Conservation (phyloP, 64 coral and sea anemone genomes). For the Platygyra sinensis region DNA sequence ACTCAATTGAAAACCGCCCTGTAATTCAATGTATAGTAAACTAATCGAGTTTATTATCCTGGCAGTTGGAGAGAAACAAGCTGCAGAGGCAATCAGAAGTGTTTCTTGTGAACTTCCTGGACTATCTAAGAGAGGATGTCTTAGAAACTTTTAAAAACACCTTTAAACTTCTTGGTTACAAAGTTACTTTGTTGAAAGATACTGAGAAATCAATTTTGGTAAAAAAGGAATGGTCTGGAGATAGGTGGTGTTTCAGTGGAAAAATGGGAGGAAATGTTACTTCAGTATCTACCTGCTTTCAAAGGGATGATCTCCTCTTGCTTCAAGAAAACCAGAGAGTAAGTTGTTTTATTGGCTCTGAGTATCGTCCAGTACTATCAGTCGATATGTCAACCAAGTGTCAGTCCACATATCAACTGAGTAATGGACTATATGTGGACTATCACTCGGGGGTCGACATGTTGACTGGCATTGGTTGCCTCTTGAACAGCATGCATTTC, state of each 20-base stretch:
- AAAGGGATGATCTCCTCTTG: neutral
- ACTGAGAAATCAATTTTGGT: neutral
- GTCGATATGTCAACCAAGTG: neutral
- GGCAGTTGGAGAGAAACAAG: constrained; percentile 1
- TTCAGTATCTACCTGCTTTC: neutral
- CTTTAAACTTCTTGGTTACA: constrained; percentile 22
- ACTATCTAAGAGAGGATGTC: neutral
- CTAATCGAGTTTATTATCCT: neutral
- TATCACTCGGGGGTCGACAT: too few species aligned
- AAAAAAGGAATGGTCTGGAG: neutral
- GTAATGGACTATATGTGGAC: too few species aligned
- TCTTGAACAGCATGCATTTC: too few species aligned
- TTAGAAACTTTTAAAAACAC: neutral
- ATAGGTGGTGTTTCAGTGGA: neutral
- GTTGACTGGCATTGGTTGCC: too few species aligned
- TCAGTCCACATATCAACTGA: too few species aligned
- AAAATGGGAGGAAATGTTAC: neutral
- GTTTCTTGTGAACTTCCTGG: neutral
- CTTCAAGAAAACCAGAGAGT: neutral
- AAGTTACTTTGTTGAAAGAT: neutral
- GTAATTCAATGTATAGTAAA: neutral
- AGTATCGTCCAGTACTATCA: too few species aligned
- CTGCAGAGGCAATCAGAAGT: neutral
- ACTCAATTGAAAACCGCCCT: neutral
- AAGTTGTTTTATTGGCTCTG: neutral